Percentiles rank a stretch among this genome's conserved stretches.
These are phyloP conservation scores for Alfaro cultratus DNA, from an alignment of 2,797 vertebrate genomes.

Conservation along the genomic window DNA sequence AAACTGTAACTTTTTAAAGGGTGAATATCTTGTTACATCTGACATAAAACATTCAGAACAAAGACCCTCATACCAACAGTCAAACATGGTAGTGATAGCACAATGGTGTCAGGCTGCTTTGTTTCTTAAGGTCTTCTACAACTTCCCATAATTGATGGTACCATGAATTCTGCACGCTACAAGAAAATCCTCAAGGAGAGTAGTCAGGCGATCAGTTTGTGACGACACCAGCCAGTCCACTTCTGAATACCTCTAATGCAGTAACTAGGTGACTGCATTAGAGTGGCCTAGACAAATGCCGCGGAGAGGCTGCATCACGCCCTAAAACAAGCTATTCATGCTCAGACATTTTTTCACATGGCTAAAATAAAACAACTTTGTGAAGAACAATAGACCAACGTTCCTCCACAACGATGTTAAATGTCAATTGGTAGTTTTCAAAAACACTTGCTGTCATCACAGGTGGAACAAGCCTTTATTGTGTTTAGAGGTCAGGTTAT, in stretches of 20 bases:
- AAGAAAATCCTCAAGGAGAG: not conserved
- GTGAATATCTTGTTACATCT: not conserved
- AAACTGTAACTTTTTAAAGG: not conserved
- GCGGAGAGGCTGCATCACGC: not conserved
- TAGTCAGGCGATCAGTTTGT: not conserved
- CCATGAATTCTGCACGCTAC: not conserved
- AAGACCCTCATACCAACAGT: not conserved
- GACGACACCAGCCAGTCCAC: not conserved
- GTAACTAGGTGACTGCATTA: not conserved
- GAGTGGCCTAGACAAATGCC: not conserved
- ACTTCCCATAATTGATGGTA: not conserved
- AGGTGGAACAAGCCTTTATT: not conserved
- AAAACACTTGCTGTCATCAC: not conserved
- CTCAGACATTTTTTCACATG: not conserved
- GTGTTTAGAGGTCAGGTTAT: not conserved
- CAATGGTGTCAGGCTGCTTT: not conserved
- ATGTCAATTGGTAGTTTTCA: not conserved
- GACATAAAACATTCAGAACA: not conserved
- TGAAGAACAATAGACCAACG: not conserved
- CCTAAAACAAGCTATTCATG: not conserved
- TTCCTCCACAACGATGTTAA: not conserved
- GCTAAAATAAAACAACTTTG: not conserved
- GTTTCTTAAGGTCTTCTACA: not conserved
- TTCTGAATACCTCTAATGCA: not conserved
- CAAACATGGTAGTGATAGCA: not conserved